A percentile compares a stretch with the other conserved stretches of the same genome.
phyloP scores from a whole-genome alignment of 2,797 vertebrate species.

The Rachycentron canadum region DNA sequence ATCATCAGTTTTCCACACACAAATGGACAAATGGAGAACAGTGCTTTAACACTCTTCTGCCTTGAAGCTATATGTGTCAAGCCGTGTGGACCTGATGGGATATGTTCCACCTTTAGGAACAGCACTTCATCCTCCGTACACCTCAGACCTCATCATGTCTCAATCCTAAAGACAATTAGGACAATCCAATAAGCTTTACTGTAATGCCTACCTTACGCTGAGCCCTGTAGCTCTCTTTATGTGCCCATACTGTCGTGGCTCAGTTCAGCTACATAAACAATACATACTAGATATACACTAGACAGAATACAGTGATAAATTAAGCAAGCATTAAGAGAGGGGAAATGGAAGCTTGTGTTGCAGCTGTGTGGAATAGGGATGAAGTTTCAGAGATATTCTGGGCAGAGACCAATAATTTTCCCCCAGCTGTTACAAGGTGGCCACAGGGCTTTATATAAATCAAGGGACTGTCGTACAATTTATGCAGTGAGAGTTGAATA shows the following conservation, averaged over 20 bases:
- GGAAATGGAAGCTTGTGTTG: conserved; percentile 69
- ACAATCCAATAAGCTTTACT: conserved; percentile 84
- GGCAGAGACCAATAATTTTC: conserved; percentile 70
- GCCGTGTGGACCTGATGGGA: conserved; percentile 49
- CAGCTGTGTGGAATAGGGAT: conserved; percentile 56
- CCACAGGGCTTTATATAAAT: conserved; percentile 81
- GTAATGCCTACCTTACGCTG: conserved; percentile 74
- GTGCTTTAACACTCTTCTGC: conserved; percentile 9
- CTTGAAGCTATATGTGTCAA: conserved; percentile 48
- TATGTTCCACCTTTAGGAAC: conserved; percentile 68
- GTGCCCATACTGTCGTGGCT: conserved; percentile 54
- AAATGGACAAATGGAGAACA: conserved; percentile 4
- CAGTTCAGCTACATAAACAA: conserved; percentile 57
- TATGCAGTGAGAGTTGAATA: conserved; percentile 66
- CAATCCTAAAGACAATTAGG: conserved; percentile 85
- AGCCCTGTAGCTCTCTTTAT: conserved; percentile 55
- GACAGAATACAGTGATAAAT: conserved; percentile 67
- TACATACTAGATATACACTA: conserved; percentile 47
- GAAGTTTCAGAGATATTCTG: conserved; percentile 77
- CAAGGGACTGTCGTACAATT: conserved; percentile 66
- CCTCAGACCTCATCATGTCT: conserved; percentile 77
- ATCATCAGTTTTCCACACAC: conserved; percentile 5
- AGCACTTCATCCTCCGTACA: conserved; percentile 64
- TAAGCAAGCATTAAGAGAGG: conserved; percentile 72
- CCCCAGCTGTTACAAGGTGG: conserved; percentile 80